These are phyloP conservation scores for Scolopax bukidnonensis DNA, from an alignment of 2,797 vertebrate genomes.

Conservation along the genomic window DNA sequence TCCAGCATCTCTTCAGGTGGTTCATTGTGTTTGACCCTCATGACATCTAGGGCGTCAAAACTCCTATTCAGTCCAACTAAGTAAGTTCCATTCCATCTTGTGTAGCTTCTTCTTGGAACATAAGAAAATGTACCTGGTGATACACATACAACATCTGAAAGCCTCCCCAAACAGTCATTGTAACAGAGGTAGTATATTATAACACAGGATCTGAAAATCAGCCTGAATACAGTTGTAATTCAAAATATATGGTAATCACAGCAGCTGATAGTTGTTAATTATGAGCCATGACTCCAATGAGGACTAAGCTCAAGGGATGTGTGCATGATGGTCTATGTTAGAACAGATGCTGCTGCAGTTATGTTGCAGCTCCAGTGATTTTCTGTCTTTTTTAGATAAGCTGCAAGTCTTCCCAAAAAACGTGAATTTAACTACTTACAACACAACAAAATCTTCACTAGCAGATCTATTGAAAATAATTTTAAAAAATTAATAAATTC, in stretches of 20 bases:
- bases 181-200: background rate
- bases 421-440: background rate
- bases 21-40: background rate
- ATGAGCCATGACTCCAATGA: background rate
- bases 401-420: background rate
- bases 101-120: background rate
- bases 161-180: background rate
- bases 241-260: slow-evolving; percentile 11
- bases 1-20: background rate
- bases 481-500: background rate
- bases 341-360: background rate
- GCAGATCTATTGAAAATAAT: background rate
- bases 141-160: background rate
- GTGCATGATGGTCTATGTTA: background rate
- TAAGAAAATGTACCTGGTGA: background rate
- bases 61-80: background rate
- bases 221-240: background rate
- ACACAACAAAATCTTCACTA: background rate
- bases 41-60: background rate
- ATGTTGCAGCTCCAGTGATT: background rate
- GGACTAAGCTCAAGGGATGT: background rate
- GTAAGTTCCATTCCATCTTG: background rate
- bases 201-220: slow-evolving; percentile 32
- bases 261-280: background rate
- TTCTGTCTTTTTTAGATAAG: background rate